Evolutionary conservation across 1,140 invertebrate species (phyloP), one percentile per base, ranked within the genome.

Genomic region (Neoseiulus cucumeris): DNA sequence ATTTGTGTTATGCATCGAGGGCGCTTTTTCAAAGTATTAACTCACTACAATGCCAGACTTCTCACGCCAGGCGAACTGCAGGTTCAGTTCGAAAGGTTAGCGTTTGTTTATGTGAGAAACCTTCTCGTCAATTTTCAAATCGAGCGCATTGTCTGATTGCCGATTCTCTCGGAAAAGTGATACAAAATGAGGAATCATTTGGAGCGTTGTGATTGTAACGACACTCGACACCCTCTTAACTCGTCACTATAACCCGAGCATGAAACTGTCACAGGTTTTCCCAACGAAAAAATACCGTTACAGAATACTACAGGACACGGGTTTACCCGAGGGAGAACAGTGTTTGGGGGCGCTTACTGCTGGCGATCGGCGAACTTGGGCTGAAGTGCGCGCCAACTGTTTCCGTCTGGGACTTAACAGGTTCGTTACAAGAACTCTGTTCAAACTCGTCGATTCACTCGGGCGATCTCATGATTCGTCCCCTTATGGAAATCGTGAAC

Each of bases 1-100:
- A 84, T 98, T 70, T 87, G 86, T 33, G 92, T 98, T 9, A 87
- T 92, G 74, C 85, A 90, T 74, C 87, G 85, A 72, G 94, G 95
- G n/a, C 82, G 86, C 71, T 99, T 91, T 78, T 98, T 85, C 74
- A 96, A 94, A 78, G 83, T 98, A 45, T 79, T 86, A 67, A 88
- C 96, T 68, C 90, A 96, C 77, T 81, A 84, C 70, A 86, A 87
- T 71, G 87, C 88, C 64, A 79, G 87, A 55, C 80, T 91, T 29
- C 79, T 97, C 44, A 83, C 80, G 68, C 87, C 92, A 0, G 83
- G 83, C 69, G 91, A 97, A 78, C 51, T 59, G 25, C 51, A 59
- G 51, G 33, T 59, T 14, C 51, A 59, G 51, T 84, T 97, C 68
- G 89, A 97, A 84, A 73, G 51, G 51, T 47, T 7, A 4, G 6